These are phyloP conservation scores for Eilema caniola DNA, from an alignment of 2,888 invertebrate genomes.

Conservation along the genomic window DNA sequence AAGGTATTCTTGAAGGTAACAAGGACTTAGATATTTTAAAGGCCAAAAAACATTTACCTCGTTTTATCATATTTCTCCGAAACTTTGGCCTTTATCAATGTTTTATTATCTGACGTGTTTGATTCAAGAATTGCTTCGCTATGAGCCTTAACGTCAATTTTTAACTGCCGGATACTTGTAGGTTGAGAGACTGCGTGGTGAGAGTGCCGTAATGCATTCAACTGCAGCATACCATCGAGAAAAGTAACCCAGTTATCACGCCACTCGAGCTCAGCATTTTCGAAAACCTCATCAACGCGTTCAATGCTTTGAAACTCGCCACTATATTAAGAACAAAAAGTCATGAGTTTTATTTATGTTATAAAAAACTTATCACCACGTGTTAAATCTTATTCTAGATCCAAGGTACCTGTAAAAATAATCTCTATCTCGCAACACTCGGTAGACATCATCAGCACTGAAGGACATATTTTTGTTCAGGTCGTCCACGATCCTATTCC, in stretches of 20 bases:
- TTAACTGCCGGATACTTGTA: constrained; percentile 64
- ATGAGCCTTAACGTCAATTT: constrained; percentile 50
- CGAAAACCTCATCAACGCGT: constrained; percentile 44
- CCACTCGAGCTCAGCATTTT: constrained; percentile 84
- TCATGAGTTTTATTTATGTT: background rate
- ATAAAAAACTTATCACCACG: background rate
- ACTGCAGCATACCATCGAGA: constrained; percentile 93
- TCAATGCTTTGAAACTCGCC: constrained; percentile 59
- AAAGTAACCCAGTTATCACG: constrained; percentile 93
- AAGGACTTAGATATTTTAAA: background rate
- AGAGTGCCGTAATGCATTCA: constrained; percentile 87
- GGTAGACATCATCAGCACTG: constrained; percentile 48
- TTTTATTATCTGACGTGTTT: constrained; percentile 14
- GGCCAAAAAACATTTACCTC: constrained; percentile 37
- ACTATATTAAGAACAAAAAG: constrained; percentile 37
- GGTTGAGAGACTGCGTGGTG: constrained; percentile 88
- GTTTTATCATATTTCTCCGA: constrained; percentile 36
- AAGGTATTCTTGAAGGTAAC: background rate
- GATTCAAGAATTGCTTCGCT: constrained; percentile 3
- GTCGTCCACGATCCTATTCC: background rate
- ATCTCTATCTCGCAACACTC: constrained; percentile 46
- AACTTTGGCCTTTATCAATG: constrained; percentile 38
- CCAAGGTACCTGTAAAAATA: constrained; percentile 50
- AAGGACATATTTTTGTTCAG: constrained; percentile 14
- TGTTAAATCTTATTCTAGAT: background rate